Evolutionary conservation across 2,888 invertebrate species (phyloP).

Genomic region (Ommatoiulus sabulosus): DNA sequence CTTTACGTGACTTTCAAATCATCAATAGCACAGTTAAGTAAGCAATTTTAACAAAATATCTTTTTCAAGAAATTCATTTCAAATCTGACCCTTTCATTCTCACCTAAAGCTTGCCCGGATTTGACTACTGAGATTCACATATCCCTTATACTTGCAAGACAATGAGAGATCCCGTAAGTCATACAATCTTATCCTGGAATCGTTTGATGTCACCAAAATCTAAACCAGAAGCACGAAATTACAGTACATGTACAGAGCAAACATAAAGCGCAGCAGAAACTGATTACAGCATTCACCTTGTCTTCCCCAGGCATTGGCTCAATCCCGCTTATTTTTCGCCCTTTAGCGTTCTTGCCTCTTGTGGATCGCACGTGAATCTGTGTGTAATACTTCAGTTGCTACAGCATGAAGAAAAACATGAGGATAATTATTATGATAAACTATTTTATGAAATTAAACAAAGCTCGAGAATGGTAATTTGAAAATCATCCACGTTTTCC

Average conservation of each 20-base stretch:
- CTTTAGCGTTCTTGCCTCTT: slow-evolving; percentile 94
- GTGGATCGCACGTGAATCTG: slow-evolving; percentile 96
- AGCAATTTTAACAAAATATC: too few species aligned
- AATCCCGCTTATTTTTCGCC: slow-evolving; percentile 96
- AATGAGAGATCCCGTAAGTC: slow-evolving; percentile 94
- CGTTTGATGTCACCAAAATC: slow-evolving; percentile 96
- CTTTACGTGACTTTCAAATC: too few species aligned
- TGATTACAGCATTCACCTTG: slow-evolving; percentile 74
- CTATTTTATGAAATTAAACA: too few species aligned
- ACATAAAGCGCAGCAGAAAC: too few species aligned
- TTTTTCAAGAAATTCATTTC: background rate
- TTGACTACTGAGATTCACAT: slow-evolving; percentile 94
- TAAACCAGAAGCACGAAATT: too few species aligned
- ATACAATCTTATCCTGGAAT: slow-evolving; percentile 95
- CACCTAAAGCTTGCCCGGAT: slow-evolving; percentile 92
- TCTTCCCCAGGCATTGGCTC: slow-evolving; percentile 97
- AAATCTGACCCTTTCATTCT: slow-evolving; percentile 57
- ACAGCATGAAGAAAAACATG: slow-evolving; percentile 61
- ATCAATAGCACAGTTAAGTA: too few species aligned
- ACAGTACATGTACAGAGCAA: too few species aligned
- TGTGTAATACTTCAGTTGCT: slow-evolving; percentile 96
- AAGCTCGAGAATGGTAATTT: too few species aligned
- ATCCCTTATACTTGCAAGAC: slow-evolving; percentile 95
- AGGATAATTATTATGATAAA: slow-evolving; percentile 27
- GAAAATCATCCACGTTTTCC: too few species aligned